These are phyloP conservation scores for Diploscapter pachys DNA, from an alignment of 1,140 invertebrate genomes.

Conservation along the genomic window DNA sequence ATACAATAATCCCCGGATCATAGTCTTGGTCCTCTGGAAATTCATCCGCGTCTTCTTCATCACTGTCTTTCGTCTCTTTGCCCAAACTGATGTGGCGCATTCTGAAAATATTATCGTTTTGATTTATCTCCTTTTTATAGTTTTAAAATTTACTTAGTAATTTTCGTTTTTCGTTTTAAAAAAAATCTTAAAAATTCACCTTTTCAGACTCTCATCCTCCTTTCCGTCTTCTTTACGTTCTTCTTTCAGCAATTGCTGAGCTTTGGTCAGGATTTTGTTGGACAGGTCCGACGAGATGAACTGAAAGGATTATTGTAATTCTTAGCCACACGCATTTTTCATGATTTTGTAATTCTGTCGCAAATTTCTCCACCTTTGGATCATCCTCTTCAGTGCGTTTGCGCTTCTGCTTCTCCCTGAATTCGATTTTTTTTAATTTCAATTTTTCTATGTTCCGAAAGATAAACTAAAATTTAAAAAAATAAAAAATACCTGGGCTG, in stretches of 20 bases:
- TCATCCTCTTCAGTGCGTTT: too few species aligned
- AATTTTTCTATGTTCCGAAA: too few species aligned
- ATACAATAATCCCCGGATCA: constrained; percentile 34
- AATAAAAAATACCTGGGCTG: too few species aligned
- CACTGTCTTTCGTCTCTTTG: background rate
- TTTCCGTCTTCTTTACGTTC: constrained; percentile 42
- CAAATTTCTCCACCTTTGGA: too few species aligned
- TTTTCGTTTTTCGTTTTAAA: background rate
- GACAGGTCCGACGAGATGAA: constrained; percentile 42
- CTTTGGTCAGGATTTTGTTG: constrained; percentile 44
- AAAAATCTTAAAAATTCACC: constrained; percentile 14
- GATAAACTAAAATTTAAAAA: too few species aligned
- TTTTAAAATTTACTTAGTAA: background rate
- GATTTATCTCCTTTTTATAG: background rate
- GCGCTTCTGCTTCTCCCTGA: too few species aligned
- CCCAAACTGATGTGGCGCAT: constrained; percentile 34
- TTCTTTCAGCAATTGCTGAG: constrained; percentile 43
- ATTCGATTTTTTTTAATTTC: too few species aligned
- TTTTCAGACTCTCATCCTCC: constrained; percentile 18
- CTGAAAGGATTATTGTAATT: constrained; percentile 2
- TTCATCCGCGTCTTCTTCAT: constrained; percentile 39
- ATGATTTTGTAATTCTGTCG: too few species aligned
- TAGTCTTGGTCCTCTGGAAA: constrained; percentile 31
- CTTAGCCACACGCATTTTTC: too few species aligned
- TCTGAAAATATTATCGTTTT: constrained; percentile 17